Base-by-base conservation (phyloP, 2,113 vertebrate genomes). In the Sphaerodactylus townsendi region DNA sequence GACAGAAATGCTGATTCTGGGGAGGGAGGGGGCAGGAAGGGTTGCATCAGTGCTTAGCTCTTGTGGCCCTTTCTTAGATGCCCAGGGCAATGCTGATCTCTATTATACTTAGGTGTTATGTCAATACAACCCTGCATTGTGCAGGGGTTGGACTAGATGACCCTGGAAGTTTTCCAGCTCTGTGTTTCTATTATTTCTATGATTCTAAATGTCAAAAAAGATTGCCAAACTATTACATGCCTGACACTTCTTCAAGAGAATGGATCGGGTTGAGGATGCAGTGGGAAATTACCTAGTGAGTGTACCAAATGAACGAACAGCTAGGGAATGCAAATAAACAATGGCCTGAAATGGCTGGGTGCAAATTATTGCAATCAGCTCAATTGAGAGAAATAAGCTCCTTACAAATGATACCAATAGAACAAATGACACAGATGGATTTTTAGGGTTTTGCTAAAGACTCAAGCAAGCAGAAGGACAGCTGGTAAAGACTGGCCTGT, bases 231-330 rank as follows among this genome's bases (percentile, higher is more conserved):
- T 33, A 75, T 41, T 79, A 2, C 46, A 25, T 62, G 23, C 53
- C 0, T 0, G 78, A 1, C 35, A 50, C 30, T 21, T 65, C 46
- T 46, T 0, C 0, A 0, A 0, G 44, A 59, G 39, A 83, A 68
- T 68, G 21, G 71, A 84, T 59, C 10, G 0, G 0, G 44, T 75
- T 50, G 62, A 83, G 72, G n/a, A n/a, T 79, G 79, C 56, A 28
- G 85, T 69, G 88, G 85, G 88, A 89, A 89, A 90, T 90, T 77
- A 81, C 90, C 87, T 90, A 91, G 90, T 90, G 86, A 91, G 72
- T 66, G 85, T 79, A 41, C 41, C 13, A 85, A 85, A 86, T 53
- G 86, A 83, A 79, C 0, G 23, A 85, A 78, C 68, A 59, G 2
- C 0, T 4, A 76, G 85, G 81, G 81, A 88, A 87, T 0, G 68